Percentiles rank a stretch among this genome's conserved stretches.
Conservation (phyloP, 2,888 invertebrate genomes). For the Leucophora obtusa region DNA sequence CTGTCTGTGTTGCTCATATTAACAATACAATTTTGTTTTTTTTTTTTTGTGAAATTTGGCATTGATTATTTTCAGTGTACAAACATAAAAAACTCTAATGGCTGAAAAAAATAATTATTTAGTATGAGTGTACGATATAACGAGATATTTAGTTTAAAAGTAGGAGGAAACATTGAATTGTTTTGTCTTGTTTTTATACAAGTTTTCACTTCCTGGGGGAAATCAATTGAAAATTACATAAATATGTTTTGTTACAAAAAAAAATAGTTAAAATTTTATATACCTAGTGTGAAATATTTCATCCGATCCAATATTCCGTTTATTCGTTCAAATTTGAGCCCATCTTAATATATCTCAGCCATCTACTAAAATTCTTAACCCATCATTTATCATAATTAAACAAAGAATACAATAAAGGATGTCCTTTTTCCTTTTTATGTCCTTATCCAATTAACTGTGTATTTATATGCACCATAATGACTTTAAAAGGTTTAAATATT, state of each 20-base stretch:
- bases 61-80: no score
- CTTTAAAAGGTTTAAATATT: conserved; percentile 67
- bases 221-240: conserved; percentile 1
- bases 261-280: not conserved
- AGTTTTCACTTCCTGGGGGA: not conserved
- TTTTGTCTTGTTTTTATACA: not conserved
- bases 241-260: not conserved
- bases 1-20: no score
- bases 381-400: no score
- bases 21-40: no score
- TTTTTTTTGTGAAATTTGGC: no score
- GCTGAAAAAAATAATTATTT: not conserved
- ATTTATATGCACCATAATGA: conserved; percentile 74
- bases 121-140: not conserved
- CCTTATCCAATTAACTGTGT: conserved; percentile 64
- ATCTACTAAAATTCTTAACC: no score
- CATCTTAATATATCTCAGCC: no score
- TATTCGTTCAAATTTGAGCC: no score
- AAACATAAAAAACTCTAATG: conserved; percentile 20
- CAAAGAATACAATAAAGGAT: not conserved
- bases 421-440: conserved; percentile 20
- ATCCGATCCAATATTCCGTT: no score
- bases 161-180: not conserved
- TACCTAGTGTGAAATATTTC: no score
- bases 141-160: not conserved